These are phyloP conservation scores for Phaethon lepturus DNA, from an alignment of 2,113 vertebrate genomes.

Conservation along the genomic window DNA sequence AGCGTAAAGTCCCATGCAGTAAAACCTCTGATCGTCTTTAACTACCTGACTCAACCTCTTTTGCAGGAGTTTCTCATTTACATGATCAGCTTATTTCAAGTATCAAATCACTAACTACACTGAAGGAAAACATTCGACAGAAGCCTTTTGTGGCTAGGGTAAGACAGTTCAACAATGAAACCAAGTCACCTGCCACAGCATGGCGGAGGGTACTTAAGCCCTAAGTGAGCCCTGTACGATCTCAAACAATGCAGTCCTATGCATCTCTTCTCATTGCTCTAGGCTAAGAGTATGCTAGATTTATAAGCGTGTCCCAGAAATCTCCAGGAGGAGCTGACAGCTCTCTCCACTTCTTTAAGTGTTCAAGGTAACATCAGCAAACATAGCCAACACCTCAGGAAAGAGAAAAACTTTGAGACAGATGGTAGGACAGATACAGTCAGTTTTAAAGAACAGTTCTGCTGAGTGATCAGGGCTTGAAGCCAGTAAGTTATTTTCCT, in stretches of 20 bases:
- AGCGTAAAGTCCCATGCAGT: background rate
- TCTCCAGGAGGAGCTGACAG: background rate
- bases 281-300: background rate
- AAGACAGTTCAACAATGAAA: background rate
- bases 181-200: background rate
- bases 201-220: background rate
- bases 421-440: background rate
- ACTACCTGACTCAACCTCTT: background rate
- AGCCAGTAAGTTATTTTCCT: conserved; percentile 8
- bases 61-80: background rate
- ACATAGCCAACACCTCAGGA: background rate
- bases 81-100: background rate
- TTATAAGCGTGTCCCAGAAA: background rate
- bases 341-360: background rate
- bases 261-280: background rate
- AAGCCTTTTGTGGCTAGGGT: background rate
- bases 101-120: background rate
- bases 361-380: background rate
- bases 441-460: background rate
- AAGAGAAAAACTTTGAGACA: background rate
- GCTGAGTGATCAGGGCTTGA: background rate
- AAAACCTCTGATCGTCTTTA: background rate
- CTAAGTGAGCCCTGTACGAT: background rate
- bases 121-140: background rate
- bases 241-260: background rate